Base-by-base conservation (phyloP, 2,888 invertebrate genomes). In the Temnothorax unifasciatus region DNA sequence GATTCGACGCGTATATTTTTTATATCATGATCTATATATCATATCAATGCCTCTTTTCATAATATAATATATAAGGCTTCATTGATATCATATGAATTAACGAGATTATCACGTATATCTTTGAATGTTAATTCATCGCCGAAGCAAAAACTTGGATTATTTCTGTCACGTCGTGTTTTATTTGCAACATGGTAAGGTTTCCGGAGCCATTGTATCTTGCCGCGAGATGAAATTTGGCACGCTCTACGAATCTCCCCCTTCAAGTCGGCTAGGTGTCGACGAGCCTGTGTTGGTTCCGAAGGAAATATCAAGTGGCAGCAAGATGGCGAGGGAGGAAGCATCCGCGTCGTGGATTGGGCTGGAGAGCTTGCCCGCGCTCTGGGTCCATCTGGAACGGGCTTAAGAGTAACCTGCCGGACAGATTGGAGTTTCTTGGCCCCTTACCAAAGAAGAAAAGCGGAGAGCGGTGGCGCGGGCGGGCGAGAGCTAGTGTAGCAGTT, bases 341-440 rank as follows among this genome's bases (percentile, higher is more conserved):
- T 82, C 79, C 90, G 76, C 77, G 79, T 81, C 71, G 64, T 64
- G 87, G 83, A 85, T 89, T 87, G 90, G 87, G 84, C 84, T 41
- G 86, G 86, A 87, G 88, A 88, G 85, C 68, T 75, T 13, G 52
- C 68, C 81, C 86, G 88, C 91, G 91, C 88, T 41, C 87, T 41
- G 84, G 91, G 92, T 93, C 92, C 93, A 94, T 94, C 93, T 93
- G 93, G 92, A 92, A 91, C 91, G 90, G 91, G 92, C 89, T 93
- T 87, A 91, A 92, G 92, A 91, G 90, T 90, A 92, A 92, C 91
- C 91, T 88, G 89, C 91, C 86, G 90, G 92, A 91, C 91, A 92
- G 92, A 93, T 94, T 92, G 93, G 92, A 92, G 88, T 93, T 93
- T 94, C 93, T 94, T 94, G 94, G 94, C 94, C 93, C 89, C 88